These are phyloP conservation scores for Dendropsophus ebraccatus DNA, from an alignment of 2,113 vertebrate species.

Conservation along the genomic window DNA sequence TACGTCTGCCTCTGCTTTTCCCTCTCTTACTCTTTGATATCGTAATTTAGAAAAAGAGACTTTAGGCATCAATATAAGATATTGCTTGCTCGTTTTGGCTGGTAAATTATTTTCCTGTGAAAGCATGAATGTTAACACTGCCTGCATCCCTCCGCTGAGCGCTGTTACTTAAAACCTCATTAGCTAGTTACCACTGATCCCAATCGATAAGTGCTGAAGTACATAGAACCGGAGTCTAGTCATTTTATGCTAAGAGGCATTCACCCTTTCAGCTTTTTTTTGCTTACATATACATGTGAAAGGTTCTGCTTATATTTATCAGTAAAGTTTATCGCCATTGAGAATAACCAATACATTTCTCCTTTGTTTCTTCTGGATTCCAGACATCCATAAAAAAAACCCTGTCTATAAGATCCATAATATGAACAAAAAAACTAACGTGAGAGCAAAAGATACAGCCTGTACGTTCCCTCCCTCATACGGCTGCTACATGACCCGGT, in stretches of 20 bases:
- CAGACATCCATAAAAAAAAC: too few species aligned
- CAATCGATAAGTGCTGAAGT: conserved; percentile 42
- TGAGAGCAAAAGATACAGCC: too few species aligned
- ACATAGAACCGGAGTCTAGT: conserved; percentile 37
- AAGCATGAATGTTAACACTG: conserved; percentile 16
- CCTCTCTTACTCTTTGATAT: conserved; percentile 3
- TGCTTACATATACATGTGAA: background rate
- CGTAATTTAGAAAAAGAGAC: background rate
- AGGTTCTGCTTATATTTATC: background rate
- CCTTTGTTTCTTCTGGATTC: too few species aligned
- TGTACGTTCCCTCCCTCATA: background rate
- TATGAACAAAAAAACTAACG: too few species aligned
- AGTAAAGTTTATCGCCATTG: background rate
- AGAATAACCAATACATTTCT: too few species aligned
- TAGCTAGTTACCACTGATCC: conserved; percentile 48
- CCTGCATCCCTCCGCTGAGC: background rate
- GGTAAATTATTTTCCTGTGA: conserved; percentile 14
- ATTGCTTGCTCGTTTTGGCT: conserved; percentile 15
- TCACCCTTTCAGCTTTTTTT: conserved; percentile 27
- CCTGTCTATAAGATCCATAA: too few species aligned
- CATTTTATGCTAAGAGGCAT: conserved; percentile 37
- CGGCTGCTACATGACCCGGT: background rate
- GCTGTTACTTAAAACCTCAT: conserved; percentile 51
- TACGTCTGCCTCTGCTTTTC: background rate
- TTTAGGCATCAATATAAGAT: background rate